Evolutionary conservation across 1,140 invertebrate genomes (phyloP).

Genomic region (Drosophila navojoa): DNA sequence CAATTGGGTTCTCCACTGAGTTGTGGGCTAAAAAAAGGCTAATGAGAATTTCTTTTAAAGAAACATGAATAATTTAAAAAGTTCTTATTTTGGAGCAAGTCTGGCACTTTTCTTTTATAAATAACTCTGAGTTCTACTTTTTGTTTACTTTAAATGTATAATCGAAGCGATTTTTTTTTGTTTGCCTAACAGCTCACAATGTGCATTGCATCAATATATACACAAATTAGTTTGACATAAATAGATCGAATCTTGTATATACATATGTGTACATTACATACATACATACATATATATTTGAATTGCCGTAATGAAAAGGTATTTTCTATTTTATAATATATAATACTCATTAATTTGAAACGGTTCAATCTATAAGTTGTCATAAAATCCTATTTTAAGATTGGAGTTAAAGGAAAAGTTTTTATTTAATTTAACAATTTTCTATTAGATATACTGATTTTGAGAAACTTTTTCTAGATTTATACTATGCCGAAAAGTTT

Average conservation of each 20-base stretch:
- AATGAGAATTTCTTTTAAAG: not conserved
- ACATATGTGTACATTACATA: too few relatives aligned
- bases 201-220: constrained; percentile 23
- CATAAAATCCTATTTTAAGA: too few relatives aligned
- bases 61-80: not conserved
- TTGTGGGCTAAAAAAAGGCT: not conserved
- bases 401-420: too few relatives aligned
- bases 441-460: too few relatives aligned
- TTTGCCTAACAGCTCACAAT: constrained; percentile 6
- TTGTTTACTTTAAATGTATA: constrained; percentile 13
- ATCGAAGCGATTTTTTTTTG: constrained; percentile 3
- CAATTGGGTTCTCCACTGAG: not conserved
- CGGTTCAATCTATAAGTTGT: too few relatives aligned
- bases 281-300: not conserved
- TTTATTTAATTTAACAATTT: too few relatives aligned
- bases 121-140: constrained; percentile 3
- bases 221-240: constrained; percentile 29
- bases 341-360: too few relatives aligned
- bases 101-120: constrained; percentile 2
- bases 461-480: too few relatives aligned
- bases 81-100: too few relatives aligned
- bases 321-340: too few relatives aligned
- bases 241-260: constrained; percentile 5
- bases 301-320: too few relatives aligned
- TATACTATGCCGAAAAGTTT: not conserved